Evolutionary conservation across 2,888 invertebrate genomes (phyloP), one percentile per base, ranked within the genome.

Genomic region (Lochmaea capreae): DNA sequence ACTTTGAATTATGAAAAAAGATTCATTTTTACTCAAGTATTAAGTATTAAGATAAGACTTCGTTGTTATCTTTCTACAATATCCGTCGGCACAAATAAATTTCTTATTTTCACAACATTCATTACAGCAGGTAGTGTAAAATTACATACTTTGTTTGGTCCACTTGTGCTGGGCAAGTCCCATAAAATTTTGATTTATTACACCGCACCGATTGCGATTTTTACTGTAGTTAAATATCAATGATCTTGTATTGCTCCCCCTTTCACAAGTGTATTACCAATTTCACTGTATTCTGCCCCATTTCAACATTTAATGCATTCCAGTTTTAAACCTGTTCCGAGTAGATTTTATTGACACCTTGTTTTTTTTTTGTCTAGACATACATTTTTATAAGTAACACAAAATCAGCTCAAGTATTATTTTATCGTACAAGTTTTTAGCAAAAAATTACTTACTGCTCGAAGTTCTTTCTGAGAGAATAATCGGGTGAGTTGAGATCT

Each of bases 391-490:
- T 14, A 46, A 3, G 11, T 14, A 46, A 46, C 14, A 39, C 8
- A 39, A 39, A 39, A 39, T 39, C 33, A 39, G 5, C 5, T 33
- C 33, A 5, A 6, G 6, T n/a, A n/a, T 8, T 39, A 39, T 39
- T 39, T 39, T 39, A 39, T 8, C 14, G 14, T 14, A 12, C 14
- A 46, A 49, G 49, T n/a, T 49, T 49, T 49, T 4, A 12, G 14
- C 2, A 49, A 49, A 49, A 49, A n/a, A n/a, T 4, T 54, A 77
- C 91, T 91, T 90, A 97, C 96, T 87, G 96, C 96, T 85, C 94
- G 89, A 57, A 98, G 89, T 86, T 98, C 97, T 73, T 92, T 90
- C 22, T 93, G 90, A 8, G 94, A 93, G 88, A 97, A 98, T 71
- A 95, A 85, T 76, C 90, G 90, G 12, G 87, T 90, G 83, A 97